Evolutionary conservation across 2,797 vertebrate species (phyloP).

Genomic region (Poeciliopsis gracilis): DNA sequence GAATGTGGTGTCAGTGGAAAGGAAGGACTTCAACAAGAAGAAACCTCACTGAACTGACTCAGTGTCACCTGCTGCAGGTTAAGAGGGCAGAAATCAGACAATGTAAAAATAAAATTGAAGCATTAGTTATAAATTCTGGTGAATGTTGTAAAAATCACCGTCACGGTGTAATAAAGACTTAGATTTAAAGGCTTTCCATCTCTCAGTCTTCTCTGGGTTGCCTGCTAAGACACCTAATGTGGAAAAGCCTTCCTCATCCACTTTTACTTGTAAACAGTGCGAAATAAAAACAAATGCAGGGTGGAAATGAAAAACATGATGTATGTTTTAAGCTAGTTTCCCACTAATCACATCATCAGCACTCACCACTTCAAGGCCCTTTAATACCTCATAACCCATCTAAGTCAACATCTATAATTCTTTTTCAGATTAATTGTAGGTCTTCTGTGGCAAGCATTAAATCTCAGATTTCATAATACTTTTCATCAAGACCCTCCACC

Average conservation of each 20-base stretch:
- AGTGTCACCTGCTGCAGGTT: background rate
- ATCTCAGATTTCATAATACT: slow-evolving; percentile 45
- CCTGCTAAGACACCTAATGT: background rate
- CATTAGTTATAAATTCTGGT: background rate
- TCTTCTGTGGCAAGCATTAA: slow-evolving; percentile 41
- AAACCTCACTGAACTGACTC: background rate
- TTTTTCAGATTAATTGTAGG: slow-evolving; percentile 41
- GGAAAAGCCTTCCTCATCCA: background rate
- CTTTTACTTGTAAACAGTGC: background rate
- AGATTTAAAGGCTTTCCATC: background rate
- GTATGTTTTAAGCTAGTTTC: slow-evolving; percentile 3
- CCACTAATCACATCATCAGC: slow-evolving; percentile 5
- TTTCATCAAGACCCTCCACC: slow-evolving; percentile 42
- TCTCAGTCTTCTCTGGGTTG: background rate
- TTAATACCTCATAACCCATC: slow-evolving; percentile 28
- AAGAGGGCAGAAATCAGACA: background rate
- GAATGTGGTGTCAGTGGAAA: background rate
- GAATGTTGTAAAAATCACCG: background rate
- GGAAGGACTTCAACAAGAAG: background rate
- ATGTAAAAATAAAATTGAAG: background rate
- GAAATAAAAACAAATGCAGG: background rate
- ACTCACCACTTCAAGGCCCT: slow-evolving; percentile 1
- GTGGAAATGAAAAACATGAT: slow-evolving; percentile 10
- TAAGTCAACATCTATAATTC: slow-evolving; percentile 35
- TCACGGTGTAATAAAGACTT: background rate